phyloP scores from a whole-genome alignment of 2,113 vertebrate species.

The Coracopsis vasa region DNA sequence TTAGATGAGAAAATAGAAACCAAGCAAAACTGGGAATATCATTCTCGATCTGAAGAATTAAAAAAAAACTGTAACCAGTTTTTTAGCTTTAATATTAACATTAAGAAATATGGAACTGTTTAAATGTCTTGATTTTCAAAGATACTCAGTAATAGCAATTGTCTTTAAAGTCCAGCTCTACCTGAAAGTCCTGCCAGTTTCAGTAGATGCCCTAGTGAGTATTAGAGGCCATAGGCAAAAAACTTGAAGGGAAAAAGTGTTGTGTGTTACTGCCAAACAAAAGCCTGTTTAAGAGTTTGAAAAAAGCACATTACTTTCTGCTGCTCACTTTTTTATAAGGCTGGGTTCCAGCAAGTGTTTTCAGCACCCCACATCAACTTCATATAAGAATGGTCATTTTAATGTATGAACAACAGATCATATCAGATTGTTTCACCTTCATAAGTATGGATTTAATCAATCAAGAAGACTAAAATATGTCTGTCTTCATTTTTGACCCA shows the following conservation, averaged over 20 bases:
- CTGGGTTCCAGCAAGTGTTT: background rate
- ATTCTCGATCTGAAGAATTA: background rate
- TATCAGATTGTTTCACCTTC: background rate
- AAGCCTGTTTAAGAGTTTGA: background rate
- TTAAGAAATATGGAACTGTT: background rate
- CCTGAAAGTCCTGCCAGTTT: background rate
- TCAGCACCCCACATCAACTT: background rate
- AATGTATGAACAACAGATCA: background rate
- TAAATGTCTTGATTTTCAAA: background rate
- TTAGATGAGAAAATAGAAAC: background rate
- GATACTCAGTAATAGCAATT: background rate
- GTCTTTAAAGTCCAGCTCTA: background rate
- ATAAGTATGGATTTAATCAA: background rate
- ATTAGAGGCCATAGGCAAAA: background rate
- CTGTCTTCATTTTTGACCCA: background rate
- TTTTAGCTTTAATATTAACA: background rate
- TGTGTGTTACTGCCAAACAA: background rate
- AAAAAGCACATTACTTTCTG: background rate
- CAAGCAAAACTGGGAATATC: background rate
- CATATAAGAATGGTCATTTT: background rate
- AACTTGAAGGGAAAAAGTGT: background rate
- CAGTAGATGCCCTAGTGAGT: background rate
- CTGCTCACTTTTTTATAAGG: background rate
- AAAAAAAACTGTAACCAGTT: background rate
- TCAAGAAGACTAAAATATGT: background rate